Percentiles rank a stretch among this genome's conserved stretches.
Evolutionary conservation across 2,888 invertebrate species (phyloP).

Genomic region (Parnassius glacialis): DNA sequence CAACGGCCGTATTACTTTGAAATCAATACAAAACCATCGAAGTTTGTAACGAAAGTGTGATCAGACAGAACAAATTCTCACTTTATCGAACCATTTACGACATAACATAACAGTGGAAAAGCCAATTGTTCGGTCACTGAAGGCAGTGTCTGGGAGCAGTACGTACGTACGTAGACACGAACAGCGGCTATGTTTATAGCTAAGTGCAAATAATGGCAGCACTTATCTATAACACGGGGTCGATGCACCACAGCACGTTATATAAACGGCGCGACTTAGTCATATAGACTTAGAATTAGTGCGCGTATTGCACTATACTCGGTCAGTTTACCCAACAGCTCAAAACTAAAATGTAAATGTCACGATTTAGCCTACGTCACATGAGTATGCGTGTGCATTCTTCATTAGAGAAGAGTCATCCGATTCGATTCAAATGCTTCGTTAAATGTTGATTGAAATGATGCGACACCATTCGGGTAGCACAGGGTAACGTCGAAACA

Average conservation of each 20-base stretch:
- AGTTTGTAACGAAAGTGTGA: no score
- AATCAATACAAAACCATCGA: no score
- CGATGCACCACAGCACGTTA: conserved; percentile 35
- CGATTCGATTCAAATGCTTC: no score
- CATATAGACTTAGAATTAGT: conserved; percentile 8
- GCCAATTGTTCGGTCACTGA: conserved; percentile 12
- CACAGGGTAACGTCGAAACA: no score
- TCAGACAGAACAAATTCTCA: neutral
- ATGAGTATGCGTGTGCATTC: no score
- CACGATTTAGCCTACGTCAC: neutral
- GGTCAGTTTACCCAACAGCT: conserved; percentile 14
- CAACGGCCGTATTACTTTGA: no score
- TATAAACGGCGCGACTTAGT: conserved; percentile 8
- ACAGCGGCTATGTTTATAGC: neutral
- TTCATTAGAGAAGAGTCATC: no score
- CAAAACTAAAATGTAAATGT: conserved; percentile 6
- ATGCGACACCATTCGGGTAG: no score
- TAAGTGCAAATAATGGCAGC: conserved; percentile 16
- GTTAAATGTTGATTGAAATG: no score
- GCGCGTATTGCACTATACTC: neutral
- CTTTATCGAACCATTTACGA: conserved; percentile 1
- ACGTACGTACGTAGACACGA: neutral
- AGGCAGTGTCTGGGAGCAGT: conserved; percentile 14
- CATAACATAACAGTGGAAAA: conserved; percentile 3
- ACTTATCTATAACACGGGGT: conserved; percentile 31